Evolutionary conservation across 1,140 invertebrate genomes (phyloP).

Genomic region (Caenorhabditis tropicalis): DNA sequence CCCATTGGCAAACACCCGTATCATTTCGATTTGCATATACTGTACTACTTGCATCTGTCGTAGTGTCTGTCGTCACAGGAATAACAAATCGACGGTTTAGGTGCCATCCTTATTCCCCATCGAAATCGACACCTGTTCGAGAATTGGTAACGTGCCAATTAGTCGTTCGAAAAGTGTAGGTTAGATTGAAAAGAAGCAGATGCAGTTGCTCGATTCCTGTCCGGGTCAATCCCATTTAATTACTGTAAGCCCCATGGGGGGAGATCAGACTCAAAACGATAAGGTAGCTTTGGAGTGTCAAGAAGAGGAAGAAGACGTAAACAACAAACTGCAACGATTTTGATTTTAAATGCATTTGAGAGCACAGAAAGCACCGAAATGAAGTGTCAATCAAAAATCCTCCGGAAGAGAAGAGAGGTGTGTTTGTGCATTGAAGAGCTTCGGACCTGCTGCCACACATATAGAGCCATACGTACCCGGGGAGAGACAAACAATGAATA

Average conservation of each 20-base stretch:
- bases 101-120: background rate
- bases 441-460: conserved; percentile 33
- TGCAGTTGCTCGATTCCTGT: background rate
- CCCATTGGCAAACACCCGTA: conserved; percentile 23
- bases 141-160: conserved; percentile 33
- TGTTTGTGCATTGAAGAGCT: conserved; percentile 41
- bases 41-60: conserved; percentile 44
- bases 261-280: background rate
- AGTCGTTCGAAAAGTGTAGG: background rate
- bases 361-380: conserved; percentile 40
- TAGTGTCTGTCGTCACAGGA: conserved; percentile 14
- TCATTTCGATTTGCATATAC: conserved; percentile 42
- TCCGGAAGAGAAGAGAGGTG: conserved; percentile 8
- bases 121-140: conserved; percentile 36
- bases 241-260: conserved; percentile 32
- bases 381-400: conserved; percentile 45
- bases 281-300: background rate
- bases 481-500: conserved; percentile 45
- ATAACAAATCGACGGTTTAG: conserved; percentile 25
- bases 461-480: conserved; percentile 16
- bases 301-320: background rate
- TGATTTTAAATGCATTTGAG: conserved; percentile 33
- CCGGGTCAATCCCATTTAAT: conserved; percentile 24
- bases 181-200: background rate
- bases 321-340: conserved; percentile 32